Conservation (phyloP, 2,113 vertebrate species). For the Penelope pileata region DNA sequence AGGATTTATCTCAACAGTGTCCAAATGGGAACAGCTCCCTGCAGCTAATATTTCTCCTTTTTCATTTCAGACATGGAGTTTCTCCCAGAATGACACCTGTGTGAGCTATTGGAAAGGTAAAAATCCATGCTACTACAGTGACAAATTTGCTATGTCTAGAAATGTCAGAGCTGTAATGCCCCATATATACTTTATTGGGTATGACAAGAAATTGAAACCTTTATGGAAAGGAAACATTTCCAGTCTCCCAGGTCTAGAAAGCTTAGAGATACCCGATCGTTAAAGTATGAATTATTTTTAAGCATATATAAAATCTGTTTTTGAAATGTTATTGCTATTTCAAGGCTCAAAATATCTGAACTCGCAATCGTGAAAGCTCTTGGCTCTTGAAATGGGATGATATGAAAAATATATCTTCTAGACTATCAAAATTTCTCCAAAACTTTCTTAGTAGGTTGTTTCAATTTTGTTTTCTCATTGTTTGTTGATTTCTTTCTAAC, state of each 20-base stretch:
- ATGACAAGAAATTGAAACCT: constrained; percentile 17
- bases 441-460: neutral
- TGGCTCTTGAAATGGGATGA: neutral
- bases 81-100: constrained; percentile 23
- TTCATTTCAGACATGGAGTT: constrained; percentile 26
- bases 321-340: neutral
- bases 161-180: constrained; percentile 43
- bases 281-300: constrained; percentile 25
- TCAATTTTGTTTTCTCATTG: neutral
- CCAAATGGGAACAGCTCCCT: neutral
- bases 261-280: neutral
- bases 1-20: neutral
- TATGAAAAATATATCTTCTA: neutral
- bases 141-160: constrained; percentile 47
- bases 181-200: neutral
- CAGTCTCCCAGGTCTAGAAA: neutral
- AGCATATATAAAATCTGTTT: constrained; percentile 23
- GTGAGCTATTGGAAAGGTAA: constrained; percentile 30
- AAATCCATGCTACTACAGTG: neutral
- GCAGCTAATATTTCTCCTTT: neutral
- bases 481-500: neutral
- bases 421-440: neutral
- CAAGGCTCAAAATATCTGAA: neutral
- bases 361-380: neutral
- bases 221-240: constrained; percentile 23